phyloP scores from a whole-genome alignment of 2,888 invertebrate species.

The Nomada goodeniana region DNA sequence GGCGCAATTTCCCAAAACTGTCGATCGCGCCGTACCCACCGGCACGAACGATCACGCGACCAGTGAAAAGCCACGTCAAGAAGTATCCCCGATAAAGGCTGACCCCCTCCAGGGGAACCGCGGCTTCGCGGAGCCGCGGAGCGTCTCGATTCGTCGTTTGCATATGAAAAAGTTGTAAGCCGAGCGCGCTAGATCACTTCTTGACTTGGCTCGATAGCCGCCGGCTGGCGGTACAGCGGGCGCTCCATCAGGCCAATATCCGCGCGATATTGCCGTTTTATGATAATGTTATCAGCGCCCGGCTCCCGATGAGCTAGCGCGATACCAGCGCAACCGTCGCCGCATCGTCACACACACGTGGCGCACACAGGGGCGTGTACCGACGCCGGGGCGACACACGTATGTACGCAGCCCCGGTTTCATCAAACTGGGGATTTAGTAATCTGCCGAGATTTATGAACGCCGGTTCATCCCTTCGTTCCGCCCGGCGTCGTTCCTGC shows the following conservation, averaged over 20 bases:
- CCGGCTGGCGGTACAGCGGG: constrained; percentile 53
- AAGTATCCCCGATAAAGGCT: constrained; percentile 9
- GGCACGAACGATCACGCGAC: constrained; percentile 1
- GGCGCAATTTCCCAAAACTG: background rate
- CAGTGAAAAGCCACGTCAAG: constrained; percentile 22
- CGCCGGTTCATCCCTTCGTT: constrained; percentile 79
- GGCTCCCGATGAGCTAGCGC: constrained; percentile 82
- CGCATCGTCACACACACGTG: constrained; percentile 48
- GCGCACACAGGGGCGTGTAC: constrained; percentile 42
- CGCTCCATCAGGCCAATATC: constrained; percentile 75
- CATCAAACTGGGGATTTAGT: constrained; percentile 84
- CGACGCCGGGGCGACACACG: constrained; percentile 63
- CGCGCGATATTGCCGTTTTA: constrained; percentile 84
- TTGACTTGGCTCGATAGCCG: constrained; percentile 71
- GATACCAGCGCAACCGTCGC: constrained; percentile 74
- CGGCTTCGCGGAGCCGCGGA: constrained; percentile 9
- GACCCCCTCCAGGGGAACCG: background rate
- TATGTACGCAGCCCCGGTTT: constrained; percentile 76
- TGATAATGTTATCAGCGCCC: constrained; percentile 85
- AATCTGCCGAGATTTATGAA: constrained; percentile 84
- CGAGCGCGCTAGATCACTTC: constrained; percentile 72
- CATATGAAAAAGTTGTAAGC: constrained; percentile 72
- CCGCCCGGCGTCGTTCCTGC: constrained; percentile 71
- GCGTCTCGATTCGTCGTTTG: constrained; percentile 62
- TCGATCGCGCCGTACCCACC: background rate